Evolutionary conservation across 2,888 invertebrate species (phyloP).

Genomic region (Melanostoma mellinum): DNA sequence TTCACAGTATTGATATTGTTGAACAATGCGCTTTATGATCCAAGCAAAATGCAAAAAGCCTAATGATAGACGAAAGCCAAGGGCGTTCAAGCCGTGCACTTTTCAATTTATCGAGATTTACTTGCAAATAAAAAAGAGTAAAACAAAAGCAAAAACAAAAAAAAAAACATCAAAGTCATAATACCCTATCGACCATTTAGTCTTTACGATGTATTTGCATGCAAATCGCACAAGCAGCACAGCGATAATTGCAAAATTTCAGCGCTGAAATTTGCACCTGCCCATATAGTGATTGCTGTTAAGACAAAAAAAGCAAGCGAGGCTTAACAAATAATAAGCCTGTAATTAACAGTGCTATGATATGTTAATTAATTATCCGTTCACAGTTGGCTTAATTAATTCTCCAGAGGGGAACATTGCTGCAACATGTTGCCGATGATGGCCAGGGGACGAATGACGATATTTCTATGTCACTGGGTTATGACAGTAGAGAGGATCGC

Average conservation of each 20-base stretch:
- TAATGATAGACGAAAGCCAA: constrained; percentile 55
- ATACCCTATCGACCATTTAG: constrained; percentile 41
- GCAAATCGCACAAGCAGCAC: constrained; percentile 58
- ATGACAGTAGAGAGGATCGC: constrained; percentile 52
- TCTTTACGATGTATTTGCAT: constrained; percentile 61
- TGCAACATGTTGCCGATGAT: constrained; percentile 35
- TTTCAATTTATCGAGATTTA: constrained; percentile 52
- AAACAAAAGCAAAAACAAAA: constrained; percentile 4
- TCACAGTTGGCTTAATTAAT: constrained; percentile 66
- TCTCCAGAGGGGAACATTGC: constrained; percentile 27
- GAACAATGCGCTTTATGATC: too few relatives aligned
- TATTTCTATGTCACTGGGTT: constrained; percentile 67
- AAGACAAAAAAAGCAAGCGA: constrained; percentile 35
- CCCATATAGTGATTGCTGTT: constrained; percentile 61
- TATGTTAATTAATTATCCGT: constrained; percentile 72
- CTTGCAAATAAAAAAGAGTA: background rate
- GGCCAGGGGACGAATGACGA: constrained; percentile 28
- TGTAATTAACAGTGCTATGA: constrained; percentile 67
- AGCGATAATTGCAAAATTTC: constrained; percentile 69
- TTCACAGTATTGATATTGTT: too few relatives aligned
- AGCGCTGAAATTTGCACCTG: constrained; percentile 73
- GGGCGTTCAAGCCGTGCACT: constrained; percentile 49
- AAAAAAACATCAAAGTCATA: constrained; percentile 20
- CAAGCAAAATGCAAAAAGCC: background rate
- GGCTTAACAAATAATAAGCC: constrained; percentile 62